A percentile compares a stretch with the other conserved stretches of the same genome.
phyloP scores from a whole-genome alignment of 1,140 invertebrate species.

The Calephelis virginiensis region DNA sequence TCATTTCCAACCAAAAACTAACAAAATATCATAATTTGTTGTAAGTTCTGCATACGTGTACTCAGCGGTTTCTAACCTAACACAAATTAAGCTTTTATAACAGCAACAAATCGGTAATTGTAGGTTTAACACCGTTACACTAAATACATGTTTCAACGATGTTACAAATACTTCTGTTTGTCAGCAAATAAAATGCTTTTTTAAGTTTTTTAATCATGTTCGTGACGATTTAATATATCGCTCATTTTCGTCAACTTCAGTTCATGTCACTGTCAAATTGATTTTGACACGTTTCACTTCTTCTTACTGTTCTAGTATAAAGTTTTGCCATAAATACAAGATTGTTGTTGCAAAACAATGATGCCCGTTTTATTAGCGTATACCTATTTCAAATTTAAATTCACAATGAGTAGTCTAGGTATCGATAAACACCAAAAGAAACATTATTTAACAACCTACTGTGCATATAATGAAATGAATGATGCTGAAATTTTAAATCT shows the following conservation, averaged over 20 bases:
- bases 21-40: conserved; percentile 46
- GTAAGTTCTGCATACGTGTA: conserved; percentile 73
- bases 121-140: neutral
- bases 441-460: no score
- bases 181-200: neutral
- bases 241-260: conserved; percentile 1
- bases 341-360: no score
- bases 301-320: no score
- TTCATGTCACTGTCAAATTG: no score
- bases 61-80: conserved; percentile 62
- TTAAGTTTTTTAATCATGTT: neutral
- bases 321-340: no score
- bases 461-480: no score
- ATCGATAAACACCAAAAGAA: no score
- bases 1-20: conserved; percentile 56
- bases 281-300: no score
- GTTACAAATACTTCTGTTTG: neutral
- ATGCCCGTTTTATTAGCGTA: no score
- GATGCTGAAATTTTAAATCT: no score
- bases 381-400: no score
- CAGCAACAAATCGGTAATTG: neutral
- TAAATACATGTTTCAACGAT: neutral
- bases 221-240: neutral
- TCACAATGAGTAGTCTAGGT: no score
- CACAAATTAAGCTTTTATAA: conserved; percentile 19